phyloP scores from a whole-genome alignment of 2,888 invertebrate genomes.

The Melanostoma mellinum region DNA sequence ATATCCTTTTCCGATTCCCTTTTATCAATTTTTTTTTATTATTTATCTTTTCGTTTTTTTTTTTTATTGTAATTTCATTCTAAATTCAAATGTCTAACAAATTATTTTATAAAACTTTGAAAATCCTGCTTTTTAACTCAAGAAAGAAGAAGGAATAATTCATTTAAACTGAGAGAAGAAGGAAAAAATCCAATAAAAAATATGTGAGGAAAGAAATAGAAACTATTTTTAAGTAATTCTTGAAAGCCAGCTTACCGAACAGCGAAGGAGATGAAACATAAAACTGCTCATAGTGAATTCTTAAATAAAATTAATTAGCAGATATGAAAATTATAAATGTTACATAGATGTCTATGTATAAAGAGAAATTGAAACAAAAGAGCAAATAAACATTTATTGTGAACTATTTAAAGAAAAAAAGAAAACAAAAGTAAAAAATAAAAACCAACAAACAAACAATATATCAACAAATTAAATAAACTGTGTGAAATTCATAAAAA shows the following conservation, averaged over 20 bases:
- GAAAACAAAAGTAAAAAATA: background rate
- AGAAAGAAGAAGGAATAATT: constrained; percentile 2
- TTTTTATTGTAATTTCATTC: constrained; percentile 30
- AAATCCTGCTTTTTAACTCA: constrained; percentile 48
- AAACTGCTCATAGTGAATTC: constrained; percentile 58
- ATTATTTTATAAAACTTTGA: constrained; percentile 37
- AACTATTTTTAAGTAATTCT: constrained; percentile 59
- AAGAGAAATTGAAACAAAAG: constrained; percentile 17
- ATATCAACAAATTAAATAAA: constrained; percentile 65
- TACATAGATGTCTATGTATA: constrained; percentile 39
- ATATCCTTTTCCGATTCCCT: constrained; percentile 24
- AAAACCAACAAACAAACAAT: constrained; percentile 27
- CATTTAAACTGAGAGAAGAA: constrained; percentile 31
- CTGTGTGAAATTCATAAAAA: constrained; percentile 53
- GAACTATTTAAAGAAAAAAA: constrained; percentile 55
- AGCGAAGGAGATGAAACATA: constrained; percentile 9
- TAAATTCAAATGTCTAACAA: constrained; percentile 45
- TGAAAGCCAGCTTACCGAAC: constrained; percentile 22
- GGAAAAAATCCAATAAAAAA: constrained; percentile 32
- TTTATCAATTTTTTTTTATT: constrained; percentile 43
- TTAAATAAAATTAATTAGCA: constrained; percentile 55
- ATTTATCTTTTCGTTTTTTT: constrained; percentile 32
- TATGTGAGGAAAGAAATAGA: constrained; percentile 25
- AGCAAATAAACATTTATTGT: constrained; percentile 49
- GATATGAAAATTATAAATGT: constrained; percentile 40